Evolutionary conservation across 2,797 vertebrate genomes (phyloP), one percentile per base, ranked within the genome.

Genomic region (Phaenicophaeus curvirostris): DNA sequence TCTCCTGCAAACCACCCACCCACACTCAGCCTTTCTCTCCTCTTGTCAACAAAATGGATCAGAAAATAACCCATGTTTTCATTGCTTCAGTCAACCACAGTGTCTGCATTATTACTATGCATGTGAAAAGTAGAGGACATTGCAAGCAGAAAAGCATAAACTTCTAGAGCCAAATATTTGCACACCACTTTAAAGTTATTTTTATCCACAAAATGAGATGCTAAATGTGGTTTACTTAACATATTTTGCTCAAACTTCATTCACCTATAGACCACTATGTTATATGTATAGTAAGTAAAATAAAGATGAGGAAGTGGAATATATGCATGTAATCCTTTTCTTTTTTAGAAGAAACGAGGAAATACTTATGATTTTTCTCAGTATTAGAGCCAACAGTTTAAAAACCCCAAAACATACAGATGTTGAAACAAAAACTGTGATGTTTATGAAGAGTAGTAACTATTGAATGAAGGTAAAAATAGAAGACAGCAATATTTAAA

Each of bases 381-480:
- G 51, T 89, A 61, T 79, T 93, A 79, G 31, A 90, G 69, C 85
- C 93, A 95, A 57, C 44, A 88, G 27, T 74, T 93, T 42, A 65
- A 73, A 87, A 77, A 23, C 1, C 35, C 73, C 33, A 65, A 73
- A 90, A 67, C 37, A 68, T 77, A 54, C 91, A 93, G 80, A 94
- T 31, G 15, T 81, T 92, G 59, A 95, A 96, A 93, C 31, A 94
- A 95, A 93, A 95, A 66, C 75, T 89, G 78, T 87, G 81, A 97
- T 95, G 66, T 97, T 97, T 97, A 91, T 90, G 69, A 95, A 96
- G 82, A 95, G 95, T 21, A 92, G 44, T 77, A 96, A 95, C 75
- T 86, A 86, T 87, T 96, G 93, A 98, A 97, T 97, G 94, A 95
- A 95, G 78, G 82, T 96, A 97, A 97, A 98, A 97, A 97, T 96